phyloP scores from a whole-genome alignment of 1,140 invertebrate genomes.

The Andricus grossulariae region DNA sequence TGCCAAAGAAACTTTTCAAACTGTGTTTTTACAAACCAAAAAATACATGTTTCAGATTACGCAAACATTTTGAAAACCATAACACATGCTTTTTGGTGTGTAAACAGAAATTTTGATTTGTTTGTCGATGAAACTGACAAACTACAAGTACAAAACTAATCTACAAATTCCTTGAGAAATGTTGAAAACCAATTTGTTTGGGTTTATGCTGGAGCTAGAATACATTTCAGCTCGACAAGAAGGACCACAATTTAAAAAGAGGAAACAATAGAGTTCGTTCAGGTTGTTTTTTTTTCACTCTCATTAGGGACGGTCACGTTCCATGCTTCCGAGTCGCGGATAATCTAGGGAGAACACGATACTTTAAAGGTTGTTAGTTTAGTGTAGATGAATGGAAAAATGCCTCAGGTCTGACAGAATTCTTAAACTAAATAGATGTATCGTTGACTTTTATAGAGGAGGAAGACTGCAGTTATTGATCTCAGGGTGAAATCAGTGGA shows the following conservation, averaged over 20 bases:
- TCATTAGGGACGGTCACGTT: conserved; percentile 27
- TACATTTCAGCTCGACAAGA: background rate
- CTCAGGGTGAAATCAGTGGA: conserved; percentile 11
- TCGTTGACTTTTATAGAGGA: background rate
- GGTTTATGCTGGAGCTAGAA: background rate
- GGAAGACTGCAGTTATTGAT: conserved; percentile 9
- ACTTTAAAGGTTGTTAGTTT: background rate
- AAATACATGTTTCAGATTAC: too few relatives aligned
- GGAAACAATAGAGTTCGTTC: conserved; percentile 6
- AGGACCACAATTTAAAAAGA: background rate
- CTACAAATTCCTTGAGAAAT: too few relatives aligned
- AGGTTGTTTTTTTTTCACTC: background rate
- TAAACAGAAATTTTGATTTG: background rate
- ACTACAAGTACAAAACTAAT: background rate
- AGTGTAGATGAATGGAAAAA: background rate
- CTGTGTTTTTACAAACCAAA: too few relatives aligned
- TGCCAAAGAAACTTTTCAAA: too few relatives aligned
- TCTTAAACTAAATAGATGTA: background rate
- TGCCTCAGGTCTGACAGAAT: background rate
- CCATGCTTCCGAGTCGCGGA: background rate
- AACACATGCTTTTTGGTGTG: too few relatives aligned
- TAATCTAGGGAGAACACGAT: conserved; percentile 11
- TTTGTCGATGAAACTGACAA: background rate
- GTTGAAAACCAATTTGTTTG: background rate
- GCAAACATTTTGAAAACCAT: too few relatives aligned